Base-by-base conservation (phyloP, 2,888 invertebrate species). In the Thysanoteuthis rhombus region DNA sequence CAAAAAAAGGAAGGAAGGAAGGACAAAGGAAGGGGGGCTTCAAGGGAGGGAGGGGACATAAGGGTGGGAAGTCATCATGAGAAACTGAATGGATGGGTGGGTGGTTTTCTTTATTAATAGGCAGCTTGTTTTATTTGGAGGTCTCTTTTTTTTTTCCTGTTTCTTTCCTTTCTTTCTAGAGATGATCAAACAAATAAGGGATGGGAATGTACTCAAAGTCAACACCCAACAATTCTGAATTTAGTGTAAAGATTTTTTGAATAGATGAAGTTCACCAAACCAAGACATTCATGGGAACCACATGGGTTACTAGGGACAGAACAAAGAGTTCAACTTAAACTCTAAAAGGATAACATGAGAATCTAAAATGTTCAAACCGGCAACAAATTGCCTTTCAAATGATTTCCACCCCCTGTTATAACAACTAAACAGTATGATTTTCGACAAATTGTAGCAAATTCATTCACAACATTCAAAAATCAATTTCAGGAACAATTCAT, bases 181-280 rank as follows among this genome's bases (percentile, higher is more conserved):
- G 75, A 75, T 75, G 75, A 75, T 75, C 75, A 58, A 58, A 58
- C 75, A 75, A 52, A 52, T 22, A 52, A 52, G 25, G n/a, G 75
- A 75, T n/a, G 75, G 75, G 75, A 75, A 75, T 75, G 75, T 75
- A 75, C n/a, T 75, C 75, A 75, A 52, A 52, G 75, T 75, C 75
- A 36, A 75, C 75, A n/a, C n/a, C 75, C 75, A 75, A 75, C 75
- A 75, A 75, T 36, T 75, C 75, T n/a, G 75, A 36, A 75, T 75
- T 75, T 75, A 75, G 6, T 25, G 58, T 25, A 75, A 75, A n/a
- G 10, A n/a, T 75, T n/a, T n/a, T 75, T 36, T n/a, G n/a, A 75
- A 75, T 75, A 75, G 75, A 75, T 75, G 75, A 75, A 75, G 75
- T 75, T 75, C 75, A 75, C 75, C 75, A 75, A 75, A 75, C 75